Evolutionary conservation across 2,113 vertebrate species (phyloP).

Genomic region (Toxotes chatareus): DNA sequence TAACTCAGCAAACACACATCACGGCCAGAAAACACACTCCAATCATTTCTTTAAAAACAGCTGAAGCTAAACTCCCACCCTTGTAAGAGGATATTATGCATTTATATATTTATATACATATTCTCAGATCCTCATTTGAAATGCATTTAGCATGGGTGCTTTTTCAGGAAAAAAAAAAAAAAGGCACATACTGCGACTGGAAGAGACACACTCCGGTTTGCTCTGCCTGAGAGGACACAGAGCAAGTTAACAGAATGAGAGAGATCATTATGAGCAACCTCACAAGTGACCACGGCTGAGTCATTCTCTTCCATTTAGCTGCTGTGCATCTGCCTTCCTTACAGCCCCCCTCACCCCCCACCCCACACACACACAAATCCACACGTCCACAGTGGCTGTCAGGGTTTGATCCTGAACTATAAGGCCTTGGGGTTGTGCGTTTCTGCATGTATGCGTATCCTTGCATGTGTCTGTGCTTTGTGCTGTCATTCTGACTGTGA

Average conservation of each 20-base stretch:
- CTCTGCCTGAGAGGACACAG: slow-evolving; percentile 56
- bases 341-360: too few species aligned
- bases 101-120: background rate
- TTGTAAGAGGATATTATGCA: slow-evolving; percentile 22
- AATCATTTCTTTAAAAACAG: slow-evolving; percentile 34
- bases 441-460: slow-evolving; percentile 42
- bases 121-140: slow-evolving; percentile 41
- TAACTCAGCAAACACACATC: slow-evolving; percentile 52
- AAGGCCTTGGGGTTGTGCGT: slow-evolving; percentile 24
- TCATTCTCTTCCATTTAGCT: slow-evolving; percentile 68
- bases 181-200: slow-evolving; percentile 37
- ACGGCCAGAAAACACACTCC: slow-evolving; percentile 34
- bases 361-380: too few species aligned
- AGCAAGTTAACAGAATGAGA: slow-evolving; percentile 73
- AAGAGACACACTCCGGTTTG: slow-evolving; percentile 49
- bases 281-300: slow-evolving; percentile 75
- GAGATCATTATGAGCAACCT: slow-evolving; percentile 69
- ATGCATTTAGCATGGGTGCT: slow-evolving; percentile 36
- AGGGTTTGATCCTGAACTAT: slow-evolving; percentile 51
- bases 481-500: slow-evolving; percentile 65
- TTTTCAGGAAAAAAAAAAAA: slow-evolving; percentile 10
- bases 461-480: slow-evolving; percentile 45
- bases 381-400: slow-evolving; percentile 41
- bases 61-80: slow-evolving; percentile 11
- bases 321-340: slow-evolving; percentile 40